A percentile compares a stretch with the other conserved stretches of the same genome.
Conservation (phyloP, 2,113 vertebrate genomes). For the Menidia beryllina region DNA sequence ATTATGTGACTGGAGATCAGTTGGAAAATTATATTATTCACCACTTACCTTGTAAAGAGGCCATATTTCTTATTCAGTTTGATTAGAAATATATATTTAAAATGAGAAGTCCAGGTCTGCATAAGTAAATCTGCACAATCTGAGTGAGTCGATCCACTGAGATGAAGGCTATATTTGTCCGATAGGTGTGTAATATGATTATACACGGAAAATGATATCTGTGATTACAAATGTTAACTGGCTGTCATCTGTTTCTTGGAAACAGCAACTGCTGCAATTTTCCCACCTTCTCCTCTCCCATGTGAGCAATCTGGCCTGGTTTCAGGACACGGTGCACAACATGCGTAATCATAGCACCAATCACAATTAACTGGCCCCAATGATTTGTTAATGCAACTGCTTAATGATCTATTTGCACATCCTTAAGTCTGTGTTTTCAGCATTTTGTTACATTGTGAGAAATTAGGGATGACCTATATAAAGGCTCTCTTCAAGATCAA, state of each 20-base stretch:
- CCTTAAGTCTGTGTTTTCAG: no score
- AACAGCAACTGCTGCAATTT: constrained; percentile 33
- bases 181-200: constrained; percentile 70
- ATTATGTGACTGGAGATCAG: not conserved
- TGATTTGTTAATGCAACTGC: not conserved
- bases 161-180: constrained; percentile 63
- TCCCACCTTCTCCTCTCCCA: constrained; percentile 30
- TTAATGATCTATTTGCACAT: no score
- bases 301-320: constrained; percentile 6
- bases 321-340: not conserved
- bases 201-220: constrained; percentile 68
- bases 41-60: not conserved
- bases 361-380: not conserved
- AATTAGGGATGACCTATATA: no score
- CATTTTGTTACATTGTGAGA: no score
- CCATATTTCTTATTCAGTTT: not conserved
- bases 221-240: constrained; percentile 61
- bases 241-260: constrained; percentile 56
- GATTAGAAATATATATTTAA: not conserved
- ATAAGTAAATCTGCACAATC: not conserved
- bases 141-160: constrained; percentile 37
- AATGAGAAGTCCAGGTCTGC: not conserved
- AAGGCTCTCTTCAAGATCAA: no score
- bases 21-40: not conserved
- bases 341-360: not conserved